phyloP scores from a whole-genome alignment of 2,113 vertebrate species.

The Formicarius rufipectus region DNA sequence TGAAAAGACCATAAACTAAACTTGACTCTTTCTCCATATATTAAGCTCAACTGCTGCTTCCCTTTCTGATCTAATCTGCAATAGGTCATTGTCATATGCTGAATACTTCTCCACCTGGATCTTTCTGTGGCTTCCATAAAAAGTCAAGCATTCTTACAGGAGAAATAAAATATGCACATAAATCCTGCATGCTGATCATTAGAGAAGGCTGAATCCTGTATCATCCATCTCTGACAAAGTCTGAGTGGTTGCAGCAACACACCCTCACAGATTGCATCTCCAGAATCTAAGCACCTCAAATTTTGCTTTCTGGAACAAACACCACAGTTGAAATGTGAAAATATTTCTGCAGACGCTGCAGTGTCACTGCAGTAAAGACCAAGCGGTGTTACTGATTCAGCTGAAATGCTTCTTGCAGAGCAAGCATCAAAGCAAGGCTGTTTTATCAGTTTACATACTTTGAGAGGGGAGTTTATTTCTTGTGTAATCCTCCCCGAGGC shows the following conservation, averaged over 20 bases:
- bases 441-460: slow-evolving; percentile 71
- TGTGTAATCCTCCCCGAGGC: slow-evolving; percentile 47
- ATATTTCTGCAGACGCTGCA: slow-evolving; percentile 27
- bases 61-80: slow-evolving; percentile 19
- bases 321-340: background rate
- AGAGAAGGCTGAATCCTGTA: background rate
- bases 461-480: slow-evolving; percentile 40
- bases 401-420: slow-evolving; percentile 56
- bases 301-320: slow-evolving; percentile 33
- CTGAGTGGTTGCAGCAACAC: background rate
- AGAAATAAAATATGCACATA: slow-evolving; percentile 26
- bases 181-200: background rate
- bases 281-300: background rate
- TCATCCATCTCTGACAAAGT: background rate
- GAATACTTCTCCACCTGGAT: slow-evolving; percentile 31
- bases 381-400: slow-evolving; percentile 40
- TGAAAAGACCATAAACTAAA: background rate
- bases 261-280: background rate
- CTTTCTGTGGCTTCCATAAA: slow-evolving; percentile 12
- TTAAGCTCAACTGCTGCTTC: background rate
- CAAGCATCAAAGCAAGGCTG: slow-evolving; percentile 61
- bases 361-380: slow-evolving; percentile 2
- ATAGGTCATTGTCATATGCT: slow-evolving; percentile 2
- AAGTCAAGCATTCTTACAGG: background rate
- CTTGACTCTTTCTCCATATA: background rate